A percentile compares a stretch with the other conserved stretches of the same genome.
Evolutionary conservation across 2,888 invertebrate genomes (phyloP).

Genomic region (Tetragonisca angustula): DNA sequence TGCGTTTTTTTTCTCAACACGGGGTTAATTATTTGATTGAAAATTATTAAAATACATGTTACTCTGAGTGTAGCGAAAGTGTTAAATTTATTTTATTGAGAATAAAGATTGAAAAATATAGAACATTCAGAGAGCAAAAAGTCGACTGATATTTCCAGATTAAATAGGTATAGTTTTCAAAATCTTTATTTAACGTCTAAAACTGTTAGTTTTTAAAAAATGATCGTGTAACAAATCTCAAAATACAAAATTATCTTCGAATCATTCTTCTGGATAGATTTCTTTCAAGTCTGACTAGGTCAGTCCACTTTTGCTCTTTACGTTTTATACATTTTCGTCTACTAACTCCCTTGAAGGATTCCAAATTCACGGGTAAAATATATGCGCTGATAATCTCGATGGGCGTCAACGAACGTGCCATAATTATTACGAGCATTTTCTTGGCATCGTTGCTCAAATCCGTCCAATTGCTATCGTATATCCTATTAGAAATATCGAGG

Average conservation of each 20-base stretch:
- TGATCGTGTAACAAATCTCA: no score
- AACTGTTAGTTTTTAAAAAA: no score
- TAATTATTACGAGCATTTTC: constrained; percentile 58
- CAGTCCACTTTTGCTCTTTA: background rate
- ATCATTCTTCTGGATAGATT: no score
- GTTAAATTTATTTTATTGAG: background rate
- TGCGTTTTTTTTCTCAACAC: no score
- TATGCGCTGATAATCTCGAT: constrained; percentile 55
- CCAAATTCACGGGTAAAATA: constrained; percentile 58
- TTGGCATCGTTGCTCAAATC: constrained; percentile 17
- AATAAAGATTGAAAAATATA: background rate
- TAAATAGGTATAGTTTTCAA: no score
- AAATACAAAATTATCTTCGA: no score
- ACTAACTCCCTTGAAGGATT: constrained; percentile 64
- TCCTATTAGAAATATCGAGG: constrained; percentile 44
- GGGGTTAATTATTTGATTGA: no score
- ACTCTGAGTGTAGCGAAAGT: no score
- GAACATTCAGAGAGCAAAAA: background rate
- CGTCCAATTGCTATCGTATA: constrained; percentile 49
- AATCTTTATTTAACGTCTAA: no score
- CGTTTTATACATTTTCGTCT: background rate
- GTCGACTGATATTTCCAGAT: background rate
- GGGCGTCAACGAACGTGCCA: constrained; percentile 55
- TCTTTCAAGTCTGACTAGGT: background rate
- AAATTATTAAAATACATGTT: no score